A percentile compares a stretch with the other conserved stretches of the same genome.
Evolutionary conservation across 2,797 vertebrate genomes (phyloP).

Genomic region (Stomatorhinus walkeri): DNA sequence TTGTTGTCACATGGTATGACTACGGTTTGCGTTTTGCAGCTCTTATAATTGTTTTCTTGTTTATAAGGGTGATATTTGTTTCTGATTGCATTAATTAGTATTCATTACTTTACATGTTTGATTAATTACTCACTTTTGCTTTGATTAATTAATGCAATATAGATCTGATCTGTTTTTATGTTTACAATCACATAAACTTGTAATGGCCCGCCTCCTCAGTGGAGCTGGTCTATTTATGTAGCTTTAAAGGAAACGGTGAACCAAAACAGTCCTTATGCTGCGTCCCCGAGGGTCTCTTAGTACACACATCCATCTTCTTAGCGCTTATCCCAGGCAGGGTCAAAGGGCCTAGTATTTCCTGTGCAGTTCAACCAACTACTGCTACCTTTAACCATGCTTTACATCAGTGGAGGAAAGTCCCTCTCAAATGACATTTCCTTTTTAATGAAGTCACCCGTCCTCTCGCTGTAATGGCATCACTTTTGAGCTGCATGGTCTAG

Average conservation of each 20-base stretch:
- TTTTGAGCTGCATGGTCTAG: not conserved
- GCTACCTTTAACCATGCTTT: not conserved
- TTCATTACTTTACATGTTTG: not conserved
- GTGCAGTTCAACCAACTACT: not conserved
- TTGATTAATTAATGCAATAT: not conserved
- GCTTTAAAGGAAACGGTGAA: not conserved
- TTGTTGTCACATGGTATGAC: not conserved
- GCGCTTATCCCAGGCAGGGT: not conserved
- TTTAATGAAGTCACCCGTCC: not conserved
- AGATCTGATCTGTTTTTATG: not conserved
- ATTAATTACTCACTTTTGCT: not conserved
- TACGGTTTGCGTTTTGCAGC: not conserved
- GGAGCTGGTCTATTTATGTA: not conserved
- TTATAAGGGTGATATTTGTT: not conserved
- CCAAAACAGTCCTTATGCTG: not conserved
- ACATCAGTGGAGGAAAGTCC: not conserved
- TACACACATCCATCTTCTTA: not conserved
- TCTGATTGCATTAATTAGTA: not conserved
- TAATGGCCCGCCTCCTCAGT: not conserved
- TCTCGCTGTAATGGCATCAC: not conserved
- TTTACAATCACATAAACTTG: not conserved
- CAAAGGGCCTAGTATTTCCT: not conserved
- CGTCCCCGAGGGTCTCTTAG: not conserved
- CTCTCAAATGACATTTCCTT: conserved; percentile 10
- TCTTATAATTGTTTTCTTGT: not conserved